phyloP scores from a whole-genome alignment of 2,113 vertebrate species.

The Zingel zingel region DNA sequence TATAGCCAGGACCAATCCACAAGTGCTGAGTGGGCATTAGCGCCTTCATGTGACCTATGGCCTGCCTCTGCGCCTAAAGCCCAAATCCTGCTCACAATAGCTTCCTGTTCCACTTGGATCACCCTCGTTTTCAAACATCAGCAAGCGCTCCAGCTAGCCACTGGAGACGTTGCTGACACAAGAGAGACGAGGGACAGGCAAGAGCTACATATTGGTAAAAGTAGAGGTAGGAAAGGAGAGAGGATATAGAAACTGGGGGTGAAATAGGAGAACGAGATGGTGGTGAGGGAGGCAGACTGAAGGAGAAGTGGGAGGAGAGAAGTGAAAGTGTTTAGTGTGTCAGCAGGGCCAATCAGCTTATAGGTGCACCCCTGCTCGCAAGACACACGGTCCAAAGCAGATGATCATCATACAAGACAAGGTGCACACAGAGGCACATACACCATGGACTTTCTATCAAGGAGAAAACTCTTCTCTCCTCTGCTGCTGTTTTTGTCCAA shows the following conservation, averaged over 20 bases:
- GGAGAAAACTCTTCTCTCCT: conserved; percentile 52
- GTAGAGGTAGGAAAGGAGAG: conserved; percentile 37
- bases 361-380: conserved; percentile 70
- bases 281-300: conserved; percentile 48
- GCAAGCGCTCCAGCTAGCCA: conserved; percentile 74
- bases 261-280: conserved; percentile 61
- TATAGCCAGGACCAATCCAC: conserved; percentile 74
- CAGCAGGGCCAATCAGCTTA: conserved; percentile 71
- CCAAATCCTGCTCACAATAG: conserved; percentile 88
- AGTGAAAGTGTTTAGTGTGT: conserved; percentile 68
- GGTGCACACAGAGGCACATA: conserved; percentile 47
- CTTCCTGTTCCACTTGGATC: conserved; percentile 89
- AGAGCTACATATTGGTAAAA: conserved; percentile 48
- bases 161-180: conserved; percentile 78
- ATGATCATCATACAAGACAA: conserved; percentile 58
- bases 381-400: conserved; percentile 58
- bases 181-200: conserved; percentile 49
- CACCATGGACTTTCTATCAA: conserved; percentile 39
- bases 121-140: conserved; percentile 83
- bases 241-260: conserved; percentile 45
- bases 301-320: conserved; percentile 67
- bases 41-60: conserved; percentile 87
- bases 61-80: conserved; percentile 86
- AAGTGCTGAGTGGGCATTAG: conserved; percentile 87
- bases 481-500: conserved; percentile 22